Percentiles rank a stretch among this genome's conserved stretches.
Conservation (phyloP, 2,797 vertebrate species). For the Artibeus jamaicensis region DNA sequence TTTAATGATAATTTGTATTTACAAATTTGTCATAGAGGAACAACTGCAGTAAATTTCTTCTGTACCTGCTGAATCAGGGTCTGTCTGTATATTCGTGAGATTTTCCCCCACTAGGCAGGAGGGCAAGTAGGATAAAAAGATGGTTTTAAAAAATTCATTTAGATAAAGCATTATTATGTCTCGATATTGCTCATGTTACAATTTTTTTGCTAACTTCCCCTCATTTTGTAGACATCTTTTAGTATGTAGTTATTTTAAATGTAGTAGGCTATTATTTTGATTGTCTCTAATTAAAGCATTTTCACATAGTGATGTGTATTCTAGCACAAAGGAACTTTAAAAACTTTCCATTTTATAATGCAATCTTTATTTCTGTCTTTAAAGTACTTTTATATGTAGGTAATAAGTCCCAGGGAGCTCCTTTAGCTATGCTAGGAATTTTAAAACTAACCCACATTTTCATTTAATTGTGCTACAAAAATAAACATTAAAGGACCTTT, state of each 20-base stretch:
- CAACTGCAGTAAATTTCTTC: constrained; percentile 32
- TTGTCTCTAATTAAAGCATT: constrained; percentile 73
- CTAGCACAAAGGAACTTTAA: constrained; percentile 53
- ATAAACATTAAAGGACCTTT: constrained; percentile 62
- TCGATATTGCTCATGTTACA: constrained; percentile 60
- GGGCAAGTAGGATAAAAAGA: constrained; percentile 38
- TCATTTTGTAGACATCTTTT: constrained; percentile 64
- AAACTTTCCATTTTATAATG: constrained; percentile 58
- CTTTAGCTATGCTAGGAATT: constrained; percentile 68
- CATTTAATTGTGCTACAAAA: constrained; percentile 70
- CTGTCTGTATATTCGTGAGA: background rate
- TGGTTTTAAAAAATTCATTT: constrained; percentile 42
- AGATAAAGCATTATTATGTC: constrained; percentile 55
- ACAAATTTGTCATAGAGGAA: constrained; percentile 29
- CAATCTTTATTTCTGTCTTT: constrained; percentile 46
- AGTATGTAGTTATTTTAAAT: constrained; percentile 74
- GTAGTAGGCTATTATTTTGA: constrained; percentile 75
- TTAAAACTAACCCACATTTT: constrained; percentile 69
- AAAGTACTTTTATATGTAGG: constrained; percentile 67
- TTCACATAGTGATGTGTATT: constrained; percentile 66
- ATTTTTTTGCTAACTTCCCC: constrained; percentile 59
- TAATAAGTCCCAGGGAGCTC: constrained; percentile 50
- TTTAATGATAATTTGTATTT: constrained; percentile 47
- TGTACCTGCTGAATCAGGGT: background rate
- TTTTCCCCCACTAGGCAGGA: background rate